phyloP scores from a whole-genome alignment of 2,797 vertebrate genomes.

The Chromobotia macracanthus region DNA sequence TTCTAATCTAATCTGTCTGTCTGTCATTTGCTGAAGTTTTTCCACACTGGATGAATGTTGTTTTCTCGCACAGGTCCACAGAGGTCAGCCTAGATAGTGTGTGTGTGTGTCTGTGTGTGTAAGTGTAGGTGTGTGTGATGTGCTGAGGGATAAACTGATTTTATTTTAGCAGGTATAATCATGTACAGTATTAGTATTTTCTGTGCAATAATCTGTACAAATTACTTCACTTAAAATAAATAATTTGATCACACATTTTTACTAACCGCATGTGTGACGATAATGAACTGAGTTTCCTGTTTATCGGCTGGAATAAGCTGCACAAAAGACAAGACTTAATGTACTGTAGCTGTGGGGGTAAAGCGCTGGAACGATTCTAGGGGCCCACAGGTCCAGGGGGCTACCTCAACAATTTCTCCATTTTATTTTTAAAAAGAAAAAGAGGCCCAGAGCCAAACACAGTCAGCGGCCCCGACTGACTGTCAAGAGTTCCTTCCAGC shows the following conservation, averaged over 20 bases:
- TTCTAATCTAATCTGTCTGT: no score
- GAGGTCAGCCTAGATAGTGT: constrained; percentile 18
- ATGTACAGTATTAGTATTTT: no score
- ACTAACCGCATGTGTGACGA: no score
- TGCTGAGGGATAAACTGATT: constrained; percentile 48
- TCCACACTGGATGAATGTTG: neutral
- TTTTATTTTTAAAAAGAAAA: neutral
- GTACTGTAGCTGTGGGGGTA: no score
- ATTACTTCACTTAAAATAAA: no score
- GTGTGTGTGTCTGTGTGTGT: no score
- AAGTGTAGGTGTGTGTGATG: constrained; percentile 48
- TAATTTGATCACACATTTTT: no score
- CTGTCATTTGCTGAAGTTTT: neutral
- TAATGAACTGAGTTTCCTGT: no score
- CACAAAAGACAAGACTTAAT: no score
- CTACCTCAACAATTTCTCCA: neutral
- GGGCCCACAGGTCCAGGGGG: neutral
- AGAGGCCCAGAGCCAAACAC: neutral
- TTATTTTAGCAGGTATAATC: no score
- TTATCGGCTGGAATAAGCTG: no score
- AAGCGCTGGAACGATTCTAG: neutral
- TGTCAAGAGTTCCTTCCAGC: neutral
- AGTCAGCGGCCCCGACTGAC: neutral
- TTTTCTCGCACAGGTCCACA: constrained; percentile 5
- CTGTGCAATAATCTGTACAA: no score